Evolutionary conservation across 1,140 invertebrate species (phyloP), one percentile per base, ranked within the genome.

Genomic region (Pygmarrhopalites habei): DNA sequence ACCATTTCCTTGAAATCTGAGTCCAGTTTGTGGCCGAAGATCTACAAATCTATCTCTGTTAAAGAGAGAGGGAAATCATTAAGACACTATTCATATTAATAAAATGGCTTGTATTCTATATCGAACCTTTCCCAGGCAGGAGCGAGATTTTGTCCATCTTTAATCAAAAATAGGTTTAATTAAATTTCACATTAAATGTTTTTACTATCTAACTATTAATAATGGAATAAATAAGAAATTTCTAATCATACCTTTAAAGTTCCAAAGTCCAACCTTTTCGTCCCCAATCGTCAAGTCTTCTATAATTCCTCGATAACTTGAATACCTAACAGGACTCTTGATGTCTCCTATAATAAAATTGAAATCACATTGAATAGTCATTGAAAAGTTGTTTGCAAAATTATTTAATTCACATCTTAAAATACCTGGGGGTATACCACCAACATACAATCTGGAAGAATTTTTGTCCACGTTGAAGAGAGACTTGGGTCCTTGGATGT

Each of bases 201-300:
- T 7, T 39, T 39, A 39, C 17, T 39, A 39, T 10, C 35, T 10
- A 39, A 39, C 35, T 39, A 39, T 10, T 7, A 14, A 86, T 85
- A 88, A 85, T 72, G 88, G 85, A 15, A 77, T 72, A 0, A 89
- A 86, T 7, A 85, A 88, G 65, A 84, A 77, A 49, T 84, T 78
- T 58, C 91, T 89, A 39, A 86, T 85, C 26, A 83, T 86, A 44
- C 87, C 84, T 7, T 84, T 78, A 72, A 95, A 95, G 78, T 98
- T 98, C 95, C 95, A 98, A 17, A 98, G 79, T 0, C 94, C 94
- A 17, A 98, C 83, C 2, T 85, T 86, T 15, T 85, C 85, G 30
- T 92, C 89, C 19, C 93, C 93, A 67, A 98, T 87, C 53, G 85
- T 82, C 0, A 98, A 75, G 56, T 93, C 90, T 74, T 98, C 94